Percentiles rank a stretch among this genome's conserved stretches.
phyloP scores from a whole-genome alignment of 2,797 vertebrate species.

The Gymnothorax reevesii region DNA sequence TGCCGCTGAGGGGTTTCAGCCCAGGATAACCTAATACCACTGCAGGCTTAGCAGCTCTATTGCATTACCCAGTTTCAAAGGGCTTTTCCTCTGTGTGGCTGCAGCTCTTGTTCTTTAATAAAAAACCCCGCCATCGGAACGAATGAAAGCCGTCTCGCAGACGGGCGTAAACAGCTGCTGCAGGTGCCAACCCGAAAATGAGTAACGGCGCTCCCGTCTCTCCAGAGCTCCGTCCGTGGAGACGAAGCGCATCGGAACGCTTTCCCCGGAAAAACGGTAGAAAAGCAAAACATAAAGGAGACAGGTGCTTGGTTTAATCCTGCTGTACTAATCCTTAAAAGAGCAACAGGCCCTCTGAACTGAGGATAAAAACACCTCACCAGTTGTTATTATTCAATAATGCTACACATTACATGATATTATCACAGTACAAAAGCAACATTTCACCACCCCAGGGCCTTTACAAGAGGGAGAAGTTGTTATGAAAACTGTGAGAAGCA shows the following conservation, averaged over 20 bases:
- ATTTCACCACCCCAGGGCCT: not conserved
- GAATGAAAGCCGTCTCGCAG: slow-evolving; percentile 41
- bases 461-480: not conserved
- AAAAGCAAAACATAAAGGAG: slow-evolving; percentile 8
- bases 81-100: slow-evolving; percentile 51
- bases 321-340: not conserved
- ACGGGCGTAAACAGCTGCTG: slow-evolving; percentile 9
- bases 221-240: not conserved
- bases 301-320: not conserved
- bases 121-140: slow-evolving; percentile 47
- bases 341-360: not conserved
- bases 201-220: not conserved
- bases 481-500: not conserved
- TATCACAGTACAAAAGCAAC: not conserved
- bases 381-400: not conserved
- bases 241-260: not conserved
- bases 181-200: slow-evolving; percentile 4
- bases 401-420: not conserved
- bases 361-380: slow-evolving; percentile 11
- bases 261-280: not conserved
- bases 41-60: slow-evolving; percentile 71
- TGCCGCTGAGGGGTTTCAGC: slow-evolving; percentile 69
- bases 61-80: slow-evolving; percentile 68
- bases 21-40: slow-evolving; percentile 75
- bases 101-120: slow-evolving; percentile 57